phyloP scores from a whole-genome alignment of 2,797 vertebrate genomes.

The Neoniphon sammara region DNA sequence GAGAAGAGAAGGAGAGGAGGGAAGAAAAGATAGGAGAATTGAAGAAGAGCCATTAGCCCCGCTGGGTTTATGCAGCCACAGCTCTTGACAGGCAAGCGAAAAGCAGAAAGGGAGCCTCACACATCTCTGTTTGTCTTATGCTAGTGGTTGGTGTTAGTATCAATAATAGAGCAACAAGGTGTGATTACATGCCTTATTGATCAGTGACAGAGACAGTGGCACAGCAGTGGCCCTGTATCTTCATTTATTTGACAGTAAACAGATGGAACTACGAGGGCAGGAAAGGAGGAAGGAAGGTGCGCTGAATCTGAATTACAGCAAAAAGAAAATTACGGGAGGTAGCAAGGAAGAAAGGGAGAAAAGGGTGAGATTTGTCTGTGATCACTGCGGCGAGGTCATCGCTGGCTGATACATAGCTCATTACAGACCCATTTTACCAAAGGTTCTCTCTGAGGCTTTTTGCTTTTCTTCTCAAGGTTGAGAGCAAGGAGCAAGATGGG shows the following conservation, averaged over 20 bases:
- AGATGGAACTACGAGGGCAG: slow-evolving; percentile 31
- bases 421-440: slow-evolving; percentile 22
- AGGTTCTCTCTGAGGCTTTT: background rate
- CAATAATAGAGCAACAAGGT: slow-evolving; percentile 60
- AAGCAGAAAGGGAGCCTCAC: slow-evolving; percentile 35
- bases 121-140: slow-evolving; percentile 37
- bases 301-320: slow-evolving; percentile 39
- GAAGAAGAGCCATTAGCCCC: slow-evolving; percentile 5
- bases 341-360: background rate
- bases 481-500: background rate
- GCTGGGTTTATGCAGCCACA: slow-evolving; percentile 22
- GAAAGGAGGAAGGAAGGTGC: background rate
- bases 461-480: background rate
- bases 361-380: slow-evolving; percentile 3
- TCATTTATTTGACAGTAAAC: slow-evolving; percentile 66
- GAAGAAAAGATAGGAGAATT: slow-evolving; percentile 28
- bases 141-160: slow-evolving; percentile 35
- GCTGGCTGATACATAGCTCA: slow-evolving; percentile 15
- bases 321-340: slow-evolving; percentile 35
- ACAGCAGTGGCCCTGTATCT: slow-evolving; percentile 52
- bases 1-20: slow-evolving; percentile 5
- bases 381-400: slow-evolving; percentile 23
- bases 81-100: background rate
- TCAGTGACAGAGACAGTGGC: slow-evolving; percentile 56
- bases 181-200: slow-evolving; percentile 74